Evolutionary conservation across 1,140 invertebrate species (phyloP).

Genomic region (Orius laevigatus): DNA sequence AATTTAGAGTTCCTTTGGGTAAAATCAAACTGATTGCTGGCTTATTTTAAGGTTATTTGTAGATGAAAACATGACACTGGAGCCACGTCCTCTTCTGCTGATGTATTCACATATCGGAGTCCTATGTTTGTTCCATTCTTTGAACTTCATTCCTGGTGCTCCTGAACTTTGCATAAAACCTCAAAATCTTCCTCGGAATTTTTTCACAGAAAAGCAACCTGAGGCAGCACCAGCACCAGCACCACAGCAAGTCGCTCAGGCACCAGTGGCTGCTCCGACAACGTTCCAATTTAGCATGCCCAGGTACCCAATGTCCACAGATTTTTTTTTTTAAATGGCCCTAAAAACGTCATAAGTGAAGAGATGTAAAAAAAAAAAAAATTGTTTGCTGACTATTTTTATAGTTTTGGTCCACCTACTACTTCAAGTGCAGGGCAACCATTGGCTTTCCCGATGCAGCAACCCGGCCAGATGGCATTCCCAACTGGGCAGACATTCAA

Average conservation of each 20-base stretch:
- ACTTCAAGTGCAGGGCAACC: conserved; percentile 17
- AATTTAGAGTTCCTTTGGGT: background rate
- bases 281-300: background rate
- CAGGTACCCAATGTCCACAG: too few species aligned
- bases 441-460: background rate
- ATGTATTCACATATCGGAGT: conserved; percentile 52
- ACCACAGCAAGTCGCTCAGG: conserved; percentile 20
- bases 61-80: conserved; percentile 38
- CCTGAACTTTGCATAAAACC: conserved; percentile 37
- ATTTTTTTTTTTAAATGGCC: too few species aligned
- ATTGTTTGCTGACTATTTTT: too few species aligned
- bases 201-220: conserved; percentile 24
- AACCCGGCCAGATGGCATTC: conserved; percentile 16
- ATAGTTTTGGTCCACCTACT: background rate
- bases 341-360: too few species aligned
- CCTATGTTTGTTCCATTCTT: conserved; percentile 48
- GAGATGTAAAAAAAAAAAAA: too few species aligned
- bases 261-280: conserved; percentile 2
- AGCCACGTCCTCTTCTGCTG: conserved; percentile 45
- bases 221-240: background rate
- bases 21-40: background rate
- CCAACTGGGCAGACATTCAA: conserved; percentile 17
- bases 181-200: conserved; percentile 28
- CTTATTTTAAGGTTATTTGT: conserved; percentile 16
- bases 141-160: conserved; percentile 39